Evolutionary conservation across 2,797 vertebrate species (phyloP), one percentile per base, ranked within the genome.

Genomic region (Acrossocheilus wenchowensis): DNA sequence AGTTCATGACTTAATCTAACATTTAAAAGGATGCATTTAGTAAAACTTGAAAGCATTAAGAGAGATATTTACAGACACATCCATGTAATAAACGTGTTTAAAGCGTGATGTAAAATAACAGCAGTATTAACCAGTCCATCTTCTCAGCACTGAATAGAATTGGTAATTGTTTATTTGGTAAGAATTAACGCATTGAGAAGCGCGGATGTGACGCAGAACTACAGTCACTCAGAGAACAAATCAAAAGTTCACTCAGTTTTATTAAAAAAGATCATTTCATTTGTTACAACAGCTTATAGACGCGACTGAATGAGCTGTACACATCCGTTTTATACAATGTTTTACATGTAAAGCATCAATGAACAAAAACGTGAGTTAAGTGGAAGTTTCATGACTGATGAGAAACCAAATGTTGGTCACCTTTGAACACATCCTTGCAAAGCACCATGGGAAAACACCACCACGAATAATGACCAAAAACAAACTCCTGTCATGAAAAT

Each of bases 261-360:
- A 98, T 98, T 95, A 96, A 97, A 97, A 97, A 97, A 96, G 95
- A 97, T 96, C 95, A 96, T 97, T 96, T 96, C 90, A 97, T 97
- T 96, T 96, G 95, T 97, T 97, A 97, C 96, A 97, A 96, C 95
- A 97, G 96, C 95, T 97, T 96, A 95, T 93, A 95, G 95, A 93
- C 96, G 96, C 96, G 96, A 96, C 96, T 95, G 96, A 95, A 96
- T 94, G 94, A 91, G 93, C 93, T 97, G 95, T 96, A 97, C 97
- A 97, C 94, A 95, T 94, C 90, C 91, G 91, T 91, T 90, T 90
- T 96, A 94, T 96, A 93, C 95, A 96, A 95, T 95, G 89, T 91
- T 91, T 91, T 95, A 96, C 95, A 97, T 95, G 95, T 95, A 96
- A 97, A 97, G 96, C 96, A 93, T 96, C 96, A 96, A 96, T 93